phyloP scores from a whole-genome alignment of 2,113 vertebrate species.

The Odontophorus gujanensis region DNA sequence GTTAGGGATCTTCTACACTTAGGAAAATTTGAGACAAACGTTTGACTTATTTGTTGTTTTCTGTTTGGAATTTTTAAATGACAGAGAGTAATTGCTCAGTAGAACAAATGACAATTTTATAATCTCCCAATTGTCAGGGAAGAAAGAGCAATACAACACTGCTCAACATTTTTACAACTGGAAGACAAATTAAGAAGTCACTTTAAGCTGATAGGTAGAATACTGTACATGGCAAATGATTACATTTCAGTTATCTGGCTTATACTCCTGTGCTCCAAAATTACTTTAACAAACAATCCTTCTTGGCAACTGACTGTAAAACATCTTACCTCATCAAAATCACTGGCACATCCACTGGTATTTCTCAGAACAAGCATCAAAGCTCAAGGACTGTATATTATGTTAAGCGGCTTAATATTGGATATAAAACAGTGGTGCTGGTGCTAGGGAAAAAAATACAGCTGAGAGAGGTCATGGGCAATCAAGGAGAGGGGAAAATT shows the following conservation, averaged over 20 bases:
- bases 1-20: not conserved
- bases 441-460: not conserved
- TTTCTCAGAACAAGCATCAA: slow-evolving; percentile 44
- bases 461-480: not conserved
- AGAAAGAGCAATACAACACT: not conserved
- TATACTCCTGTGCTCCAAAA: not conserved
- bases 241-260: not conserved
- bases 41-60: not conserved
- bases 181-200: not conserved
- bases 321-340: not conserved
- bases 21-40: not conserved
- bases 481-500: not conserved
- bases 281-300: not conserved
- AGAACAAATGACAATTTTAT: not conserved
- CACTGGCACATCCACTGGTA: not conserved
- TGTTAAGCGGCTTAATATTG: slow-evolving; percentile 38
- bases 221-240: fast-evolving
- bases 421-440: not conserved
- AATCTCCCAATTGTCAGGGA: not conserved
- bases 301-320: not conserved
- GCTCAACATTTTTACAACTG: not conserved
- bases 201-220: not conserved
- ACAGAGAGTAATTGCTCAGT: not conserved
- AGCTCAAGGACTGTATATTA: slow-evolving; percentile 45
- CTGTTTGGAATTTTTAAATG: not conserved